A percentile compares a stretch with the other conserved stretches of the same genome.
Conservation (phyloP, 1,140 invertebrate species). For the Probaryconus sp. region DNA sequence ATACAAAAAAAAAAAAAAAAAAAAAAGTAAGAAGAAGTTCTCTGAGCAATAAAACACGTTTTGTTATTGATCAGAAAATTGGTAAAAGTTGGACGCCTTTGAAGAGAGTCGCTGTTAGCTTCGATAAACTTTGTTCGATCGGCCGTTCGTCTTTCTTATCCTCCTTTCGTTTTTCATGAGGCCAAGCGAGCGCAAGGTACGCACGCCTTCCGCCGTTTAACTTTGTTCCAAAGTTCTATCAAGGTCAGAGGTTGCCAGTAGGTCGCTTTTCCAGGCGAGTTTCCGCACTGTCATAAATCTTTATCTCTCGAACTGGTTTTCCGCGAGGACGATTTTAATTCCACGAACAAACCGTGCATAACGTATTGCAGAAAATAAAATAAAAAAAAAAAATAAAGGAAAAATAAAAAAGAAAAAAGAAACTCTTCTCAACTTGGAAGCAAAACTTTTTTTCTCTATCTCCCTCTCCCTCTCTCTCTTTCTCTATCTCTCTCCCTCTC, state of each 20-base stretch:
- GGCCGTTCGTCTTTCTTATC: slow-evolving; percentile 69
- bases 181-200: slow-evolving; percentile 44
- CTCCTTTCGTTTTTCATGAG: slow-evolving; percentile 62
- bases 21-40: too few relatives aligned
- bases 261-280: slow-evolving; percentile 68
- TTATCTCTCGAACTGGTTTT: slow-evolving; percentile 66
- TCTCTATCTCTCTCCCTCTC: slow-evolving; percentile 17
- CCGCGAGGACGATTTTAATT: slow-evolving; percentile 62
- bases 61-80: slow-evolving; percentile 51
- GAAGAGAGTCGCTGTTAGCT: slow-evolving; percentile 68
- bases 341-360: slow-evolving; percentile 54
- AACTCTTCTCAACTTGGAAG: slow-evolving; percentile 38
- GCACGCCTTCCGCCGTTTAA: slow-evolving; percentile 65
- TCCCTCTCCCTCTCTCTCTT: too few relatives aligned
- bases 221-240: slow-evolving; percentile 76
- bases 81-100: slow-evolving; percentile 64
- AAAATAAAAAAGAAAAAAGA: too few relatives aligned
- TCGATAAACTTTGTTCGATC: slow-evolving; percentile 73
- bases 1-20: too few relatives aligned
- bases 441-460: background rate
- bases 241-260: slow-evolving; percentile 73
- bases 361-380: slow-evolving; percentile 44
- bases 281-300: slow-evolving; percentile 72
- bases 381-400: too few relatives aligned
- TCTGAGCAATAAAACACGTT: slow-evolving; percentile 28